These are phyloP conservation scores for Malurus alboscapulatus DNA, from an alignment of 2,113 vertebrate genomes.

Conservation along the genomic window DNA sequence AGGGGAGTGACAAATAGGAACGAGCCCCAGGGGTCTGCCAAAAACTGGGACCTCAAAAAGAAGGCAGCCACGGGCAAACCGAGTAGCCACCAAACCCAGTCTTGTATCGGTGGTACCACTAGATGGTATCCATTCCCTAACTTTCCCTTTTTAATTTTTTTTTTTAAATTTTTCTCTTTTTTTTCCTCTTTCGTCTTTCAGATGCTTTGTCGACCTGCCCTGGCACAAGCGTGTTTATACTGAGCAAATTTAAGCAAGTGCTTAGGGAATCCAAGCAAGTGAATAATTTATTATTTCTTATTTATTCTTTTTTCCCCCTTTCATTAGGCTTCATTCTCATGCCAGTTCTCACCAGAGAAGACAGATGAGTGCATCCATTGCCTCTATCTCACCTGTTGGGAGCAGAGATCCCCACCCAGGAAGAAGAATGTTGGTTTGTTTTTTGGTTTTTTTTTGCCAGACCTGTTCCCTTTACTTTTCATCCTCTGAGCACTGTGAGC, in stretches of 20 bases:
- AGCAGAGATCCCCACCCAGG: background rate
- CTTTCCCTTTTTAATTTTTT: background rate
- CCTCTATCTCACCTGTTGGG: background rate
- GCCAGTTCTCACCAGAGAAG: background rate
- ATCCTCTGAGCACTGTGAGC: background rate
- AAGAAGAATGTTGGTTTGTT: background rate
- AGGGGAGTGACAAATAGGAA: background rate
- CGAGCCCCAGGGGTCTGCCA: background rate
- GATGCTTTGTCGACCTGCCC: background rate
- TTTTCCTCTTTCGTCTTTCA: background rate
- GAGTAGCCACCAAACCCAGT: background rate
- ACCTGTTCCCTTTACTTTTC: background rate
- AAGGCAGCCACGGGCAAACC: background rate
- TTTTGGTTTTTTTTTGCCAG: background rate
- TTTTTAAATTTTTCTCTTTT: background rate
- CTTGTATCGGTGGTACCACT: background rate
- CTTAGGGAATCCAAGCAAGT: background rate
- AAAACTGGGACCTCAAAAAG: background rate
- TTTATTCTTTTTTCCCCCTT: background rate
- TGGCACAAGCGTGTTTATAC: background rate
- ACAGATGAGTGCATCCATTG: background rate
- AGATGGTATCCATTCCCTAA: slow-evolving; percentile 27
- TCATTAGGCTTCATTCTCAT: background rate
- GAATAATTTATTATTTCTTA: background rate
- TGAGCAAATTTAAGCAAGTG: background rate